Evolutionary conservation across 1,140 invertebrate genomes (phyloP).

Genomic region (Trichomalopsis sarcophagae): DNA sequence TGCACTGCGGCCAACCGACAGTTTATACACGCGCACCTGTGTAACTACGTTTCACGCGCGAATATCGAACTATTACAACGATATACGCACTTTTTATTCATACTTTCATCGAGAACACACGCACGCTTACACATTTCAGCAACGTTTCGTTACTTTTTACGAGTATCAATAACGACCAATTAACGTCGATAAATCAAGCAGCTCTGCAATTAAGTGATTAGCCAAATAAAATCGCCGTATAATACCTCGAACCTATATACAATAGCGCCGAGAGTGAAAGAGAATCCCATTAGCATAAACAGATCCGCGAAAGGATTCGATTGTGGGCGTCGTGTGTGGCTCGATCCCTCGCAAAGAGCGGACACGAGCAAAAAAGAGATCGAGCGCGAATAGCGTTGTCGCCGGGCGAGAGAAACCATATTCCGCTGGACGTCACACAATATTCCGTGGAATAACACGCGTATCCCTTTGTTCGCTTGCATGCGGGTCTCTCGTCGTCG

Average conservation of each 20-base stretch:
- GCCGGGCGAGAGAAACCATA: slow-evolving; percentile 57
- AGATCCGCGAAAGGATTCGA: slow-evolving; percentile 26
- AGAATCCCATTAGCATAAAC: slow-evolving; percentile 19
- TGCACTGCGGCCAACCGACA: neutral
- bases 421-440: slow-evolving; percentile 63
- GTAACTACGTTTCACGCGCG: neutral
- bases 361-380: neutral
- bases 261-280: neutral
- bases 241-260: neutral
- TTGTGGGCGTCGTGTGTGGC: slow-evolving; percentile 35
- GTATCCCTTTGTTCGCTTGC: slow-evolving; percentile 41
- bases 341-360: neutral
- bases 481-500: slow-evolving; percentile 21
- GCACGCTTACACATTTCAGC: neutral
- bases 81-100: neutral
- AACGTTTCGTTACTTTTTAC: neutral
- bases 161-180: neutral
- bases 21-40: neutral
- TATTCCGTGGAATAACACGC: slow-evolving; percentile 54
- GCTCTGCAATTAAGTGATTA: neutral
- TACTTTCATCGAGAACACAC: no score
- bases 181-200: neutral
- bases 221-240: slow-evolving; percentile 3
- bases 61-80: slow-evolving; percentile 12
- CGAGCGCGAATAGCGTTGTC: slow-evolving; percentile 35